Percentiles rank a stretch among this genome's conserved stretches.
These are phyloP conservation scores for Mus musculus DNA, from an alignment of 2,113 vertebrate genomes.

Conservation along the genomic window DNA sequence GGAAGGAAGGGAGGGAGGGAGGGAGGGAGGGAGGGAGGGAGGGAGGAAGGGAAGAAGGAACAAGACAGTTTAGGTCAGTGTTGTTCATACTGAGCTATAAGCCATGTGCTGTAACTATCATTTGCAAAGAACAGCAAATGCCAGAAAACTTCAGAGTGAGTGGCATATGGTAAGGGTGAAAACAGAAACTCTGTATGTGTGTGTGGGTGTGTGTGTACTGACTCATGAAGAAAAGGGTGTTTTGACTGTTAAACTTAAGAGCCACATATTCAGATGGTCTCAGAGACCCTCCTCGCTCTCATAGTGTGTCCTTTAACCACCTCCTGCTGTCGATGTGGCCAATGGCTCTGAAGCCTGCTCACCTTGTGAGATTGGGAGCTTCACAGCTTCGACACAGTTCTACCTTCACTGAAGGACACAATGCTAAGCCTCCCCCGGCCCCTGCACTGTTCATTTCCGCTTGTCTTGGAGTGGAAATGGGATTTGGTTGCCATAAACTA, in stretches of 20 bases:
- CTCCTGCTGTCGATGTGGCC: background rate
- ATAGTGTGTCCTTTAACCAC: too few relatives aligned
- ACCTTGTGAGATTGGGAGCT: background rate
- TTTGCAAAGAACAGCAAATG: background rate
- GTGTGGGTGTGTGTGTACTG: background rate
- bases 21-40: too few relatives aligned
- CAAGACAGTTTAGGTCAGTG: background rate
- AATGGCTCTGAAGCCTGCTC: background rate
- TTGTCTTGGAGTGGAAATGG: background rate
- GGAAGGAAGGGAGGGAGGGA: background rate
- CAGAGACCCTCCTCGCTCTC: background rate
- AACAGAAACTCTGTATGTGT: background rate
- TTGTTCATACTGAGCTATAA: background rate
- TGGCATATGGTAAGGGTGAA: background rate
- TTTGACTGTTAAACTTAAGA: background rate
- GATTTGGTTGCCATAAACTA: background rate
- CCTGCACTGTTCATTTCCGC: background rate
- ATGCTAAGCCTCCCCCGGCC: accelerated
- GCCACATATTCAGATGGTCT: background rate
- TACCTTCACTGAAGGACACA: background rate
- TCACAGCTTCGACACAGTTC: background rate
- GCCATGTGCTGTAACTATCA: background rate
- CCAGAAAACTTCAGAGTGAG: background rate
- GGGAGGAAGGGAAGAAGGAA: background rate
- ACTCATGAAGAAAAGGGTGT: background rate